phyloP scores from a whole-genome alignment of 2,113 vertebrate species.

The Thunnus thynnus region DNA sequence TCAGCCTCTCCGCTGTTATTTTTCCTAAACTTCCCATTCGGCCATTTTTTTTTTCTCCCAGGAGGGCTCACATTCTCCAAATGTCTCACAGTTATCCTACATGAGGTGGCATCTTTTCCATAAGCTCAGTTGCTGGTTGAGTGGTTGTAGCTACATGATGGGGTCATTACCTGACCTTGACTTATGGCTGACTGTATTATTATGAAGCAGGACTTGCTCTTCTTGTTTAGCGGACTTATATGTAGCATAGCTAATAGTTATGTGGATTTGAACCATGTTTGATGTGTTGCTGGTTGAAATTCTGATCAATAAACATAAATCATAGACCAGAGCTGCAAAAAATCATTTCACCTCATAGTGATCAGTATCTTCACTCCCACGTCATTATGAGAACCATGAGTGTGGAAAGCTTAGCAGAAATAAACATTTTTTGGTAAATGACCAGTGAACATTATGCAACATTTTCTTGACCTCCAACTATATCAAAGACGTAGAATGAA shows the following conservation, averaged over 20 bases:
- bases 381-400: background rate
- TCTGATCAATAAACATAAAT: conserved; percentile 55
- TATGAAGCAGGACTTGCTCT: conserved; percentile 10
- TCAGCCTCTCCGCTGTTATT: conserved; percentile 4
- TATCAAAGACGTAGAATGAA: too few species aligned
- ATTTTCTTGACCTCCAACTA: too few species aligned
- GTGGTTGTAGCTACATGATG: conserved; percentile 9
- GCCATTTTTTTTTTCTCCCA: conserved; percentile 32
- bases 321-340: background rate
- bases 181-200: conserved; percentile 6
- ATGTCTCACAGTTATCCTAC: conserved; percentile 21
- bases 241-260: background rate
- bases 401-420: background rate
- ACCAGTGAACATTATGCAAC: background rate
- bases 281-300: conserved; percentile 37
- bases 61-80: conserved; percentile 25
- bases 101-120: conserved; percentile 11
- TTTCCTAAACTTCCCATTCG: conserved; percentile 30
- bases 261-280: conserved; percentile 3
- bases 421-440: conserved; percentile 6
- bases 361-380: conserved; percentile 8
- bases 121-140: background rate
- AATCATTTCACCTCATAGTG: conserved; percentile 7
- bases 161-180: conserved; percentile 50
- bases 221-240: background rate